phyloP scores from a whole-genome alignment of 2,797 vertebrate genomes.

The Dallia pectoralis region DNA sequence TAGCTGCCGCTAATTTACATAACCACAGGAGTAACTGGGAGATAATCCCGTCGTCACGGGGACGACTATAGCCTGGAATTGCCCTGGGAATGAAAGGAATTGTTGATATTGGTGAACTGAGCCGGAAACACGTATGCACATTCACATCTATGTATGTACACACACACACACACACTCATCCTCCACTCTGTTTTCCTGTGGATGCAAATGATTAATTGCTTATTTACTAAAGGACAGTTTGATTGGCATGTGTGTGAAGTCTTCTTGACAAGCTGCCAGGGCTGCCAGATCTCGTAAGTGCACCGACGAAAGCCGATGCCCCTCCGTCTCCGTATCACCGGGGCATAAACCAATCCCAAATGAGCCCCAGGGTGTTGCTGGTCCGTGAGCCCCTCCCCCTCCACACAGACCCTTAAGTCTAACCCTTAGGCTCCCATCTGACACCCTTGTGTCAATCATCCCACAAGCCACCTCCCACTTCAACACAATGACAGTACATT shows the following conservation, averaged over 20 bases:
- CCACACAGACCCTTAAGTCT: not conserved
- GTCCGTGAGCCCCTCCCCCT: not conserved
- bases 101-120: not conserved
- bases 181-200: slow-evolving; percentile 16
- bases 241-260: slow-evolving; percentile 32
- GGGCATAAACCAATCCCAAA: not conserved
- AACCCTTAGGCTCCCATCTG: not conserved
- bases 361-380: not conserved
- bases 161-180: not conserved
- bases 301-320: not conserved
- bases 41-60: slow-evolving; percentile 20
- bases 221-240: slow-evolving; percentile 27
- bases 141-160: not conserved
- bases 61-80: slow-evolving; percentile 6
- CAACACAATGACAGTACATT: not conserved
- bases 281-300: slow-evolving; percentile 20
- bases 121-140: not conserved
- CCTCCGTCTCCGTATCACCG: not conserved
- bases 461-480: not conserved
- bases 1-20: slow-evolving; percentile 11
- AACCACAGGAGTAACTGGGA: slow-evolving; percentile 22
- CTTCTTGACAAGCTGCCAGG: slow-evolving; percentile 30
- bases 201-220: slow-evolving; percentile 41
- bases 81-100: slow-evolving; percentile 11
- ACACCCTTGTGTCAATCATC: not conserved